phyloP scores from a whole-genome alignment of 2,113 vertebrate genomes.

The Orientallactaga bullata region DNA sequence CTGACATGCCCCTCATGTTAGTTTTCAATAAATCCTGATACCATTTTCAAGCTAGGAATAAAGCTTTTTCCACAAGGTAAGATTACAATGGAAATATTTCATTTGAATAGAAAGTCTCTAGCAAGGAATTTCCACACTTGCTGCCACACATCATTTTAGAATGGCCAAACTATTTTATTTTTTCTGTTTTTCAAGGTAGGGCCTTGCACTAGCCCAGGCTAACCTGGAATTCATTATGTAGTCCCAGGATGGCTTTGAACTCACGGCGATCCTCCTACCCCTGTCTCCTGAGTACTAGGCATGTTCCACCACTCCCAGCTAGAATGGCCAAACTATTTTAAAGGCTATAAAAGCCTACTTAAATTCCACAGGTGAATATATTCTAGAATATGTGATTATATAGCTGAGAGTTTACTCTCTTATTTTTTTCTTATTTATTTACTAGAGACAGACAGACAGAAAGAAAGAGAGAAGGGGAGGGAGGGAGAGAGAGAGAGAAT shows the following conservation, averaged over 20 bases:
- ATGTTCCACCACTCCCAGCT: background rate
- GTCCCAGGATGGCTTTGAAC: too few species aligned
- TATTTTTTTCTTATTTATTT: too few species aligned
- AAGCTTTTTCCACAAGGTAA: constrained; percentile 28
- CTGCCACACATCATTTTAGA: constrained; percentile 43
- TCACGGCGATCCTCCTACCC: too few species aligned
- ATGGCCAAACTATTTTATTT: constrained; percentile 29
- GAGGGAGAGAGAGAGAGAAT: too few species aligned
- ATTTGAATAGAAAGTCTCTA: constrained; percentile 26
- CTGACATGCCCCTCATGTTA: background rate
- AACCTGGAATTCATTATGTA: too few species aligned
- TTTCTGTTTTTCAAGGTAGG: too few species aligned
- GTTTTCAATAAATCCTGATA: constrained; percentile 58
- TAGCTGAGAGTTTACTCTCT: constrained; percentile 49
- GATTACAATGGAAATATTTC: constrained; percentile 52
- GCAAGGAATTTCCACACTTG: constrained; percentile 36
- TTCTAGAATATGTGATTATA: constrained; percentile 31
- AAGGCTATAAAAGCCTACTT: constrained; percentile 34
- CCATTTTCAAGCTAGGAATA: constrained; percentile 53
- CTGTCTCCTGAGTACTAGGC: too few species aligned
- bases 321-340: constrained; percentile 48
- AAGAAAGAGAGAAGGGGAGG: too few species aligned
- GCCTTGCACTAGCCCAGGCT: too few species aligned
- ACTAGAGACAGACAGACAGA: too few species aligned
- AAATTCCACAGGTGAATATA: constrained; percentile 59